Evolutionary conservation across 2,113 vertebrate species (phyloP), one percentile per base, ranked within the genome.

Genomic region (Upupa epops): DNA sequence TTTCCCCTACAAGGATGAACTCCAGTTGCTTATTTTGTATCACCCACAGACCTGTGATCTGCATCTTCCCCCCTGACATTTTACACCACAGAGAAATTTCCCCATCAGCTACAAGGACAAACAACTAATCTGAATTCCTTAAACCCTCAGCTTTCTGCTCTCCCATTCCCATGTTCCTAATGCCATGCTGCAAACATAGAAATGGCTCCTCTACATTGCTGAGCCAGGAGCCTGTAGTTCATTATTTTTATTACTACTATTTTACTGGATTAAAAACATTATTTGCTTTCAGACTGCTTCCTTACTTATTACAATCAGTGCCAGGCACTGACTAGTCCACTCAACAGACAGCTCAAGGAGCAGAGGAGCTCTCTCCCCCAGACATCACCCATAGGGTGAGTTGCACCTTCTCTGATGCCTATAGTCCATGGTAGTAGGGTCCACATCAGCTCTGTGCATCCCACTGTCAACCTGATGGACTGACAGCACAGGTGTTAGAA

Each of bases 351-450:
- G 21, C 25, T 34, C 5, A 65, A 32, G 46, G 46, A 16, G 34
- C 65, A 49, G 58, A 60, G 31, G 25, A 36, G 6, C 61, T 22
- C 21, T 26, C 29, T 69, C 56, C 54, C 9, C 8, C 4, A 2
- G 1, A 13, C 37, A 48, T 6, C 5, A 0, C 20, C 34, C 13
- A 8, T 7, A 19, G 14, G 17, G 11, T 1, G 1, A 32, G 18
- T 28, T 26, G 21, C 4, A 1, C 64, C 52, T 56, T 20, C 5
- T 37, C 51, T 59, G 64, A 32, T 59, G 45, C 21, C 25, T 5
- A 8, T 8, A 9, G 15, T 34, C 42, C 36, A 25, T 8, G 15
- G 5, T 19, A 45, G 5, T 19, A 45, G 28, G 34, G 32, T 36
- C 37, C 59, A n/a, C 46, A 34, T 70, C 40, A 61, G 26, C 26